A percentile compares a stretch with the other conserved stretches of the same genome.
phyloP scores from a whole-genome alignment of 2,113 vertebrate genomes.

The Bos indicus region DNA sequence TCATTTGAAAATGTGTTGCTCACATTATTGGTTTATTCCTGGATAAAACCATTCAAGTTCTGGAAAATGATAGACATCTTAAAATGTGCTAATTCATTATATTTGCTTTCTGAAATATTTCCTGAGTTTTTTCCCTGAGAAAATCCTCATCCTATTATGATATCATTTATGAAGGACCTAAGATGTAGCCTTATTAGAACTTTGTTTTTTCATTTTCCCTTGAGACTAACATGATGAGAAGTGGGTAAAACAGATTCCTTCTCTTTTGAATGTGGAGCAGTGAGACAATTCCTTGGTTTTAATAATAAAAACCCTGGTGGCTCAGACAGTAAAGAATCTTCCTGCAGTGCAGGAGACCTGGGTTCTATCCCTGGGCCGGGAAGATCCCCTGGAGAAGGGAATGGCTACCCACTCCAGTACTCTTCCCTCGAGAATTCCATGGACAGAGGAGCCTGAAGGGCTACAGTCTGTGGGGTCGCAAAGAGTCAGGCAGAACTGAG shows the following conservation, averaged over 20 bases:
- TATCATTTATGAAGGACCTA: neutral
- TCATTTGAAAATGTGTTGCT: neutral
- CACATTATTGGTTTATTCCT: neutral
- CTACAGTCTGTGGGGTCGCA: accelerated
- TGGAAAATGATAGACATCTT: neutral
- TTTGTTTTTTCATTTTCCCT: neutral
- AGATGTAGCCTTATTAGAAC: neutral
- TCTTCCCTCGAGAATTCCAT: neutral
- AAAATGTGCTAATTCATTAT: neutral
- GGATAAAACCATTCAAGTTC: neutral
- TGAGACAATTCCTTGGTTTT: neutral
- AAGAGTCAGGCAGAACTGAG: neutral
- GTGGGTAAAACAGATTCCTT: neutral
- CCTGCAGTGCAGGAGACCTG: neutral
- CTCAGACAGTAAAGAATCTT: neutral
- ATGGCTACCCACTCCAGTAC: neutral
- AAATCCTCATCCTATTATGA: neutral
- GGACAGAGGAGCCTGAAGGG: neutral
- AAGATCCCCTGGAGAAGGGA: neutral
- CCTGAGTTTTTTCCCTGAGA: neutral
- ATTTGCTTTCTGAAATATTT: neutral
- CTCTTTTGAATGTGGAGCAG: neutral
- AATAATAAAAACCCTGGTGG: neutral
- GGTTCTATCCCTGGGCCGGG: neutral
- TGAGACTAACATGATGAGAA: neutral